These are phyloP conservation scores for Tetragnatha montana DNA, from an alignment of 2,888 invertebrate species.

Conservation along the genomic window DNA sequence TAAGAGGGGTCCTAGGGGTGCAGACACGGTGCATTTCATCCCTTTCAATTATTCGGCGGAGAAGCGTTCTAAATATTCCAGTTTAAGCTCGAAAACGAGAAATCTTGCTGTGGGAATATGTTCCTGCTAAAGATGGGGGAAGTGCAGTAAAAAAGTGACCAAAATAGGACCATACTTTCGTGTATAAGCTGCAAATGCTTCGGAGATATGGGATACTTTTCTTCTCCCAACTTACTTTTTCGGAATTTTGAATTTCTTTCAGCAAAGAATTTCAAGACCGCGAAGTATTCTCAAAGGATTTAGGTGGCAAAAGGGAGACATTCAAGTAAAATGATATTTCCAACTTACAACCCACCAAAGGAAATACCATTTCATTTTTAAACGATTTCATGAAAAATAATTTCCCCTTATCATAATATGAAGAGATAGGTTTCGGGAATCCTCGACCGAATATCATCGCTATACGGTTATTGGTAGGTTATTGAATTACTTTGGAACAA, in stretches of 20 bases:
- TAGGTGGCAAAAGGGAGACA: conserved; percentile 7
- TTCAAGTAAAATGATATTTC: conserved; percentile 16
- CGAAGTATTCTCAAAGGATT: not conserved
- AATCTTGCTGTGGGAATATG: not conserved
- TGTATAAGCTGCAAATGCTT: conserved; percentile 21
- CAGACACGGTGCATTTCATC: not conserved
- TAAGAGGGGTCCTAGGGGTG: not conserved
- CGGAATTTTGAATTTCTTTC: conserved; percentile 12
- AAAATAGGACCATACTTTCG: conserved; percentile 5
- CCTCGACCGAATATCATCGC: not conserved
- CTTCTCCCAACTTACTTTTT: not conserved
- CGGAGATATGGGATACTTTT: conserved; percentile 15
- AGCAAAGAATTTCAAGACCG: not conserved
- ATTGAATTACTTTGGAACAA: not conserved
- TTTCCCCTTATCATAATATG: conserved; percentile 1
- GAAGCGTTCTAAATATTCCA: conserved; percentile 7
- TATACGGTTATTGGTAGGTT: not conserved
- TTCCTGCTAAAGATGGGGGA: not conserved
- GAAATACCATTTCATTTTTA: not conserved
- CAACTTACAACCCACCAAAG: not conserved
- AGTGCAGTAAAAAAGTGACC: conserved; percentile 5
- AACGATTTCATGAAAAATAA: conserved; percentile 16
- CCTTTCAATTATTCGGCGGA: not conserved
- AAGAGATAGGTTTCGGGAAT: not conserved
- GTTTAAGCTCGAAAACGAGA: not conserved